These are phyloP conservation scores for Subacronicta megacephala DNA, from an alignment of 2,888 invertebrate genomes.

Conservation along the genomic window DNA sequence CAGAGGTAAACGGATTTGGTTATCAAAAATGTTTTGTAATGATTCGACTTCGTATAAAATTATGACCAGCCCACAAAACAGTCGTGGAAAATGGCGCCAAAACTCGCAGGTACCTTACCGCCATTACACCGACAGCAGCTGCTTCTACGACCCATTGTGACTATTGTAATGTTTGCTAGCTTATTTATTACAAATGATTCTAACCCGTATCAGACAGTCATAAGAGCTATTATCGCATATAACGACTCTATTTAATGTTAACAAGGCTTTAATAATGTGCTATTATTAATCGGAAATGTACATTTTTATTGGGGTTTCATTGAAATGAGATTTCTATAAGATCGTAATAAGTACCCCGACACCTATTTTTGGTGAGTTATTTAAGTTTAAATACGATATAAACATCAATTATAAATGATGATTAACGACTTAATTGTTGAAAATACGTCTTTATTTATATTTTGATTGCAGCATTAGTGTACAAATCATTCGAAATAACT, in stretches of 20 bases:
- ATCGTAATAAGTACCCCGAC: conserved; percentile 39
- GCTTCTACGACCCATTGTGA: conserved; percentile 68
- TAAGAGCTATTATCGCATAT: conserved; percentile 46
- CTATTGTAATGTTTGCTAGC: conserved; percentile 57
- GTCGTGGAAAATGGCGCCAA: conserved; percentile 54
- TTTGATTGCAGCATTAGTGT: too few species aligned
- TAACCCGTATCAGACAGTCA: conserved; percentile 38
- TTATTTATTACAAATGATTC: conserved; percentile 51
- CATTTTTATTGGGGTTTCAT: conserved; percentile 70
- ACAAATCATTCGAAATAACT: too few species aligned
- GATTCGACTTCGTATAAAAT: conserved; percentile 7
- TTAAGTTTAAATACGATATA: conserved; percentile 51
- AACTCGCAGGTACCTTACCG: conserved; percentile 40
- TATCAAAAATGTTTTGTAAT: too few species aligned
- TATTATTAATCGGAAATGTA: conserved; percentile 74
- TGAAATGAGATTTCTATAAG: conserved; percentile 54
- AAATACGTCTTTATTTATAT: conserved; percentile 17
- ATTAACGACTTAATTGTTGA: conserved; percentile 41
- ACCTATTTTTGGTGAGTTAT: conserved; percentile 55
- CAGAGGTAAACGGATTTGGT: too few species aligned
- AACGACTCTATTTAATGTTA: conserved; percentile 48
- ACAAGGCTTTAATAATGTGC: conserved; percentile 50
- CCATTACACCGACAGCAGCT: conserved; percentile 74
- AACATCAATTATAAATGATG: conserved; percentile 43
- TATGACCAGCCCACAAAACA: conserved; percentile 4